These are phyloP conservation scores for Saimiri boliviensis DNA, from an alignment of 2,113 vertebrate genomes.

Conservation along the genomic window DNA sequence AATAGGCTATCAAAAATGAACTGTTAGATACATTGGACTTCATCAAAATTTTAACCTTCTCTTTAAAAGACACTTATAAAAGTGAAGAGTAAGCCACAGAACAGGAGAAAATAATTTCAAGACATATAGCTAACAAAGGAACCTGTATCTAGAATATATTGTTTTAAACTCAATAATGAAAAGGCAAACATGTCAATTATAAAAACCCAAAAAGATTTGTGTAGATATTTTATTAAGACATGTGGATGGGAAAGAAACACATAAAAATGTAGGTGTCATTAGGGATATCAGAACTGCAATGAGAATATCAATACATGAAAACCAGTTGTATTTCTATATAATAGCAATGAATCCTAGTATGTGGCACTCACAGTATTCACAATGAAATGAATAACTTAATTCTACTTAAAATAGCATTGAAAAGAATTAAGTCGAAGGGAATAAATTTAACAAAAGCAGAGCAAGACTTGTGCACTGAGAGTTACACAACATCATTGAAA, in stretches of 20 bases:
- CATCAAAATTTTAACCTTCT: neutral
- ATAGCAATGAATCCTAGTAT: neutral
- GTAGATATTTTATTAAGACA: neutral
- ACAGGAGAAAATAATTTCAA: neutral
- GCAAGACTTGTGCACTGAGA: neutral
- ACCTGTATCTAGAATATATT: neutral
- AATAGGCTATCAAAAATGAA: neutral
- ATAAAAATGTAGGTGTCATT: neutral
- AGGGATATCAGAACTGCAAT: neutral
- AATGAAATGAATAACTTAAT: neutral
- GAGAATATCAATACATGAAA: neutral
- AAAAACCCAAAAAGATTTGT: neutral
- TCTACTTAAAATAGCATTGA: neutral
- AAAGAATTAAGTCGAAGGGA: neutral
- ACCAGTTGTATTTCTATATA: neutral
- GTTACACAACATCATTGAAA: neutral
- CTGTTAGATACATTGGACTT: neutral
- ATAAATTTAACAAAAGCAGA: neutral
- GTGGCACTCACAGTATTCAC: neutral
- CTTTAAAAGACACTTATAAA: neutral
- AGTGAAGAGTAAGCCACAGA: neutral
- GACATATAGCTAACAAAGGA: neutral
- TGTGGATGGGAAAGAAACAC: neutral
- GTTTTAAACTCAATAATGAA: neutral
- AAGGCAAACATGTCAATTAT: neutral